phyloP scores from a whole-genome alignment of 23 tunicate species.

The Ciona savignyi region DNA sequence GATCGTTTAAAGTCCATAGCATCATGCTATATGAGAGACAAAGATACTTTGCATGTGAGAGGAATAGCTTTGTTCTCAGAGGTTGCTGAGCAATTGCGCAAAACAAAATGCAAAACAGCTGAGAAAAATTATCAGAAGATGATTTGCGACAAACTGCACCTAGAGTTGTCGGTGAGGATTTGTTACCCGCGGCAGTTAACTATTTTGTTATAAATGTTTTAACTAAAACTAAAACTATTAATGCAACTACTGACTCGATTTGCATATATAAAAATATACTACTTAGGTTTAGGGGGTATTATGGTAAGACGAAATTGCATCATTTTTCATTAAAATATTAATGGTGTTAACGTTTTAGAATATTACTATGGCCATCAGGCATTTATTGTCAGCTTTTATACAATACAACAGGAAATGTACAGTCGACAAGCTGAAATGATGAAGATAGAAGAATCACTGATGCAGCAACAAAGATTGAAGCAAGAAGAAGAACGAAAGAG shows the following conservation, averaged over 20 bases:
- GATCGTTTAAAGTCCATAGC: neutral
- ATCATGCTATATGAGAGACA: constrained; percentile 19
- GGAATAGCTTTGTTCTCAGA: constrained; percentile 31
- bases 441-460: constrained; percentile 32
- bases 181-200: neutral
- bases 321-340: too few species aligned
- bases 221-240: too few species aligned
- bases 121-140: constrained; percentile 15
- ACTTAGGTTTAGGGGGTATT: too few species aligned
- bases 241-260: too few species aligned
- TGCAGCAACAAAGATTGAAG: constrained; percentile 22
- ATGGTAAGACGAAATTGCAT: neutral
- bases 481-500: constrained; percentile 32
- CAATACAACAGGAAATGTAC: constrained; percentile 3
- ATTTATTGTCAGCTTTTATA: too few species aligned
- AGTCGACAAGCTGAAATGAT: constrained; percentile 44
- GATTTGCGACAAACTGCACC: constrained; percentile 17
- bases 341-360: too few species aligned
- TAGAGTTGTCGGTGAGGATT: constrained; percentile 11
- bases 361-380: too few species aligned
- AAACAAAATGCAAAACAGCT: constrained; percentile 7
- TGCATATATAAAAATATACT: too few species aligned
- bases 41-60: constrained; percentile 25
- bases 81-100: neutral
- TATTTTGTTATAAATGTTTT: too few species aligned